phyloP scores from a whole-genome alignment of 2,113 vertebrate genomes.

The Perccottus glenii region DNA sequence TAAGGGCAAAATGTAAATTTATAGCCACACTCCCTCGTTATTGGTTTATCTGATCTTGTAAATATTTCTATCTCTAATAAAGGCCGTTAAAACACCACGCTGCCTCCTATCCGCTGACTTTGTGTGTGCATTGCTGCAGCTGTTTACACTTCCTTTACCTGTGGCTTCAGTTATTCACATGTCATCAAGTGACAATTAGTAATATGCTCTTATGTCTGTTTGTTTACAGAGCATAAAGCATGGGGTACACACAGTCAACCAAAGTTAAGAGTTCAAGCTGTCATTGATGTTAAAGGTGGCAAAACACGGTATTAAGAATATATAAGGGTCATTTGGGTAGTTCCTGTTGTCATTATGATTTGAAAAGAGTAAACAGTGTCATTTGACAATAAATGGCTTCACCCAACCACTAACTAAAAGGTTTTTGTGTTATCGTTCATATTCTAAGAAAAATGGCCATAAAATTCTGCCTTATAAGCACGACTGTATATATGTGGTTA shows the following conservation, averaged over 20 bases:
- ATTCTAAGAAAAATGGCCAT: too few species aligned
- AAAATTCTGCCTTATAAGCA: too few species aligned
- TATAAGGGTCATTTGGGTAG: too few species aligned
- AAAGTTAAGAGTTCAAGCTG: not conserved
- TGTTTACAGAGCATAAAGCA: slow-evolving; percentile 36
- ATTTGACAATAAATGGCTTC: too few species aligned
- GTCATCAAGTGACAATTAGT: slow-evolving; percentile 53
- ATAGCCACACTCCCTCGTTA: not conserved
- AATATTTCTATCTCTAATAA: slow-evolving; percentile 41
- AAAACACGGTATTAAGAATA: too few species aligned
- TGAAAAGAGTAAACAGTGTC: too few species aligned
- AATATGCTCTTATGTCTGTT: slow-evolving; percentile 1
- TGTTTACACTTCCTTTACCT: slow-evolving; percentile 35
- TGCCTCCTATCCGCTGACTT: not conserved
- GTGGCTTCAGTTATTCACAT: slow-evolving; percentile 14
- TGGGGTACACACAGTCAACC: not conserved
- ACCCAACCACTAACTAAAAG: too few species aligned
- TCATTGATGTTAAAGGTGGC: too few species aligned
- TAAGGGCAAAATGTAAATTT: not conserved
- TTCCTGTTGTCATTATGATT: too few species aligned
- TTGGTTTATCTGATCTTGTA: slow-evolving; percentile 9
- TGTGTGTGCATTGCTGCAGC: not conserved
- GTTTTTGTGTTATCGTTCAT: too few species aligned
- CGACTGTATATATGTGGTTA: too few species aligned
- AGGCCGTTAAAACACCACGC: not conserved